Conservation (phyloP, 2,888 invertebrate genomes). For the Nymphalis c-album region DNA sequence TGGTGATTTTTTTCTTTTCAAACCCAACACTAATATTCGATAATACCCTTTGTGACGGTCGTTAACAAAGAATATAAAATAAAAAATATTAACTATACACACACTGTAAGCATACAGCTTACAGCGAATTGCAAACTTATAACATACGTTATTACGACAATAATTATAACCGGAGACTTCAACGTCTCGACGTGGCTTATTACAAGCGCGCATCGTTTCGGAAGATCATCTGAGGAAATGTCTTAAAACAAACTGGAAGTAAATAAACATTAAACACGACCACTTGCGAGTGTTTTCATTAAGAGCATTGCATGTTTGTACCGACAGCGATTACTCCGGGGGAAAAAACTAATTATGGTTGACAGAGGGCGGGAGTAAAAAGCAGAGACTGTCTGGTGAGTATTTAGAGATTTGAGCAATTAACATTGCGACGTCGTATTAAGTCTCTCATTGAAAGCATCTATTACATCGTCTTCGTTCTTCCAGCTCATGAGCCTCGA, state of each 20-base stretch:
- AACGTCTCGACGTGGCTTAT: conserved; percentile 13
- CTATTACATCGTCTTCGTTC: conserved; percentile 29
- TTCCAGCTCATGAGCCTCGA: conserved; percentile 17
- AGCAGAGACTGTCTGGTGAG: conserved; percentile 42
- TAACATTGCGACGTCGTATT: conserved; percentile 46
- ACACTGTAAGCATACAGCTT: no score
- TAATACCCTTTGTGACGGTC: no score
- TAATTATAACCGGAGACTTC: conserved; percentile 10
- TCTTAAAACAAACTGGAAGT: conserved; percentile 71
- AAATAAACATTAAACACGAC: conserved; percentile 74
- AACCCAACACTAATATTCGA: no score
- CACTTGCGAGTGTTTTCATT: conserved; percentile 77
- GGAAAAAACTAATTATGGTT: conserved; percentile 73
- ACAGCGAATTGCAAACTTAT: not conserved
- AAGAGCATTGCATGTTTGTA: conserved; percentile 75
- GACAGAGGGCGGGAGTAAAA: conserved; percentile 57
- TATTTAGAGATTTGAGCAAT: conserved; percentile 45
- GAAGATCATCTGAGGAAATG: conserved; percentile 55
- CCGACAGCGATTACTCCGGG: conserved; percentile 66
- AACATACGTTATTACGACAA: conserved; percentile 5
- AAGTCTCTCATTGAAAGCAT: conserved; percentile 35
- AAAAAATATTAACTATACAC: no score
- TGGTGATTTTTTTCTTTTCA: no score
- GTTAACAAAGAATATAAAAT: no score
- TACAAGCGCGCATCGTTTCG: conserved; percentile 46